A percentile compares a stretch with the other conserved stretches of the same genome.
Conservation (phyloP, 37 sponge, comb jelly and placozoan species). For the Aplysina aerophoba region DNA sequence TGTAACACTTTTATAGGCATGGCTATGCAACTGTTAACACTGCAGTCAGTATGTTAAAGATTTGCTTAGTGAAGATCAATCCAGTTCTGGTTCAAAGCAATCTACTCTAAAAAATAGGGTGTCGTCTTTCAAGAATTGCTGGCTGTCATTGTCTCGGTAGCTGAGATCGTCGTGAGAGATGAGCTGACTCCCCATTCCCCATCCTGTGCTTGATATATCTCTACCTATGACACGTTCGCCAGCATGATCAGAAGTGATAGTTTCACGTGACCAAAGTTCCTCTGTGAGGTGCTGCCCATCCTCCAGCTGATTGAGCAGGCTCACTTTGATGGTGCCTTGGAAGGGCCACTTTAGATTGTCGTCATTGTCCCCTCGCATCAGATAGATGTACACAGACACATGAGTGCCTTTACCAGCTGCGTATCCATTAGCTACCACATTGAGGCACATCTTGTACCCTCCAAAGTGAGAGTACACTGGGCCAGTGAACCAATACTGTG, state of each 20-base stretch:
- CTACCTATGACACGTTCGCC: neutral
- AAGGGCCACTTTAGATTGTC: constrained; percentile 57
- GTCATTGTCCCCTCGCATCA: constrained; percentile 59
- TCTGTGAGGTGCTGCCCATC: constrained; percentile 37
- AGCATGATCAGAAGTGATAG: neutral
- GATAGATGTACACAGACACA: constrained; percentile 41
- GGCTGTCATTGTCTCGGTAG: too few species aligned
- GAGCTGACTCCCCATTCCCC: neutral
- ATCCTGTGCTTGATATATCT: neutral
- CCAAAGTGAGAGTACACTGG: constrained; percentile 55
- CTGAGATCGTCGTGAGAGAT: neutral
- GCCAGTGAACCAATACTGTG: constrained; percentile 33
- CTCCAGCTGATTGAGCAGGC: constrained; percentile 54
- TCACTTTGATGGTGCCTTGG: constrained; percentile 44
- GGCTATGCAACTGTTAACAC: too few species aligned
- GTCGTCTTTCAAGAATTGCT: too few species aligned
- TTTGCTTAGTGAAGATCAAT: too few species aligned
- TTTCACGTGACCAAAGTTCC: neutral
- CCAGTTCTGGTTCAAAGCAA: too few species aligned
- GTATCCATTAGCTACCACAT: constrained; percentile 22
- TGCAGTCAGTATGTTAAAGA: too few species aligned
- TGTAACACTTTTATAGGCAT: too few species aligned
- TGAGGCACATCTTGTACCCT: constrained; percentile 53
- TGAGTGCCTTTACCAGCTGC: constrained; percentile 30
- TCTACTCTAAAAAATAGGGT: too few species aligned